A percentile compares a stretch with the other conserved stretches of the same genome.
Conservation (phyloP, 2,888 invertebrate genomes). For the Trisateles emortualis region DNA sequence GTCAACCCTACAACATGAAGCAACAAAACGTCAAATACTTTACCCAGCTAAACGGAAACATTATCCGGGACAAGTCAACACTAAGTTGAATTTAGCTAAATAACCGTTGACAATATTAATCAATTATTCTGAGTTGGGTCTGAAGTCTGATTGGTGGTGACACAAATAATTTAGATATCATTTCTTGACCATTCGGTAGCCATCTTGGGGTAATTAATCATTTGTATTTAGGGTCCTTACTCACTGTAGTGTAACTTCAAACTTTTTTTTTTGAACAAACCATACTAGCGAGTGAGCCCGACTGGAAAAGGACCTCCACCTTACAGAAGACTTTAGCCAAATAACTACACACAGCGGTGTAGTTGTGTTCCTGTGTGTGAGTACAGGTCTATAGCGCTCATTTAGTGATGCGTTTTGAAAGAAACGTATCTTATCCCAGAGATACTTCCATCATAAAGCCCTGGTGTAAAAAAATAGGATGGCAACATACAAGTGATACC, state of each 20-base stretch:
- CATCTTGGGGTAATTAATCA: conserved; percentile 28
- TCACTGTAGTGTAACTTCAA: neutral
- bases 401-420: too few species aligned
- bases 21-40: neutral
- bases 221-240: neutral
- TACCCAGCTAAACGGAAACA: neutral
- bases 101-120: conserved; percentile 29
- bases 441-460: too few species aligned
- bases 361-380: too few species aligned
- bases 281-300: too few species aligned
- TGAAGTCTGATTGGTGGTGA: conserved; percentile 30
- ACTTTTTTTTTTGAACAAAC: neutral
- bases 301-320: too few species aligned
- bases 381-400: too few species aligned
- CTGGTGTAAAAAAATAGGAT: too few species aligned
- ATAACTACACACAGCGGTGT: too few species aligned
- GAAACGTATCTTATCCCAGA: too few species aligned
- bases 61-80: neutral
- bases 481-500: too few species aligned
- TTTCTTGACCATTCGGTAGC: conserved; percentile 31
- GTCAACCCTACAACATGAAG: too few species aligned
- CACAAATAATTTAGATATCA: conserved; percentile 40
- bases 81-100: neutral
- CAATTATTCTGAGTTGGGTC: conserved; percentile 47
- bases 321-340: too few species aligned